A percentile compares a stretch with the other conserved stretches of the same genome.
Conservation (phyloP, 2,888 invertebrate genomes). For the Biston stratarius region DNA sequence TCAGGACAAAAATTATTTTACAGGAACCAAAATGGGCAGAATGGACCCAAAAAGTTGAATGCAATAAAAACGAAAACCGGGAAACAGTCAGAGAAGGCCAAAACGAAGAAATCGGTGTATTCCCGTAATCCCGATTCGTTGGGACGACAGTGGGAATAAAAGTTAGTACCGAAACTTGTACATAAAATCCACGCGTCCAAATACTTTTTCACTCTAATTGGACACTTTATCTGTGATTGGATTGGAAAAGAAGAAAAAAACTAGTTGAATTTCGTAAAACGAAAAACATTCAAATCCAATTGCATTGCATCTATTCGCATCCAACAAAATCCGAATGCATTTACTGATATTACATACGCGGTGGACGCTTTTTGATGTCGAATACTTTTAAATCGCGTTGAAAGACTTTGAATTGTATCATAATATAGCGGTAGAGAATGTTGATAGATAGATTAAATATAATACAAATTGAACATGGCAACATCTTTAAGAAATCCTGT, state of each 20-base stretch:
- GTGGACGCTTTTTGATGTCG: conserved; percentile 6
- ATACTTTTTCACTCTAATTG: too few relatives aligned
- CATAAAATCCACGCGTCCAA: too few relatives aligned
- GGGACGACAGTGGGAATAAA: too few relatives aligned
- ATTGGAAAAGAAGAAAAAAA: not conserved
- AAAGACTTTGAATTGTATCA: not conserved
- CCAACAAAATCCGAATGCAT: conserved; percentile 8
- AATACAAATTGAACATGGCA: not conserved
- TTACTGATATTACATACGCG: conserved; percentile 15
- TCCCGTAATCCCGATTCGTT: too few relatives aligned
- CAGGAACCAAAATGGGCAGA: too few relatives aligned
- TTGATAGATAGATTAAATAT: not conserved
- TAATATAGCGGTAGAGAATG: not conserved
- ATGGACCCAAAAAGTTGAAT: too few relatives aligned
- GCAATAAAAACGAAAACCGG: too few relatives aligned
- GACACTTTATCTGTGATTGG: not conserved
- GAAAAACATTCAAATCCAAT: conserved; percentile 4
- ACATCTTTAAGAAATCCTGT: not conserved
- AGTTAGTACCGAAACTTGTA: too few relatives aligned
- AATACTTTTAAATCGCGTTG: conserved; percentile 6
- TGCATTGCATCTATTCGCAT: conserved; percentile 12
- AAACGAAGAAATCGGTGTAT: too few relatives aligned
- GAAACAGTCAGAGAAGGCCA: too few relatives aligned
- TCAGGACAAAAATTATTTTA: too few relatives aligned
- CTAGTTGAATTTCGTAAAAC: conserved; percentile 1